Evolutionary conservation across 2,888 invertebrate species (phyloP), one percentile per base, ranked within the genome.

Genomic region (Ectemnius lituratus): DNA sequence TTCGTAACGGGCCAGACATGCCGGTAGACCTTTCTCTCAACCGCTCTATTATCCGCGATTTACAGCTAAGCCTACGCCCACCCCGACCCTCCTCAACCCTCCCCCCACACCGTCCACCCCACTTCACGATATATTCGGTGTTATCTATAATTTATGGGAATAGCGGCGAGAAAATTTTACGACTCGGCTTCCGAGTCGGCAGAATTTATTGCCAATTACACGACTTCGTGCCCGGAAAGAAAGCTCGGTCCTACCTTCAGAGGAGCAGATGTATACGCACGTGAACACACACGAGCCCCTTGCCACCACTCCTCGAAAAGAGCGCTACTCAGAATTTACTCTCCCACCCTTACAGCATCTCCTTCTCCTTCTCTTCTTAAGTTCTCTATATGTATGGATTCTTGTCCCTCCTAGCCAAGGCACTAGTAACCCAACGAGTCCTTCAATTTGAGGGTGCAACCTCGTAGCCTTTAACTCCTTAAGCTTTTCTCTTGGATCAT

Each of bases 91-190:
- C 23, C 23, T 23, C 23, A 23, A 37, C 37, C 37, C 37, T 1
- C 8, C 5, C 37, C 37, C 1, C 4, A 2, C 1, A 2, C 37
- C 37, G 1, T 37, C 37, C 37, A 8, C 37, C 37, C 37, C 37
- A 37, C 37, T 37, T 37, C 37, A 37, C 37, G 37, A 37, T 37
- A 70, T 52, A 64, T 60, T 47, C 71, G 68, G 75, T 73, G 79
- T 82, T 83, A 81, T 83, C 83, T 83, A 83, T 83, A 83, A 83
- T 83, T 83, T 83, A 83, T 83, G 81, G 79, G 67, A 82, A 79
- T 78, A 74, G 81, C 71, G 75, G 79, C 47, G 83, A 83, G 83
- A 81, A 82, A 83, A 83, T 83, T 83, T 83, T 83, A 83, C 83
- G 83, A 83, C 83, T 83, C 73, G 67, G 67, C 67, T 78, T 14